A percentile compares a stretch with the other conserved stretches of the same genome.
Conservation (phyloP, 2,113 vertebrate species). For the Trogon melanurus region DNA sequence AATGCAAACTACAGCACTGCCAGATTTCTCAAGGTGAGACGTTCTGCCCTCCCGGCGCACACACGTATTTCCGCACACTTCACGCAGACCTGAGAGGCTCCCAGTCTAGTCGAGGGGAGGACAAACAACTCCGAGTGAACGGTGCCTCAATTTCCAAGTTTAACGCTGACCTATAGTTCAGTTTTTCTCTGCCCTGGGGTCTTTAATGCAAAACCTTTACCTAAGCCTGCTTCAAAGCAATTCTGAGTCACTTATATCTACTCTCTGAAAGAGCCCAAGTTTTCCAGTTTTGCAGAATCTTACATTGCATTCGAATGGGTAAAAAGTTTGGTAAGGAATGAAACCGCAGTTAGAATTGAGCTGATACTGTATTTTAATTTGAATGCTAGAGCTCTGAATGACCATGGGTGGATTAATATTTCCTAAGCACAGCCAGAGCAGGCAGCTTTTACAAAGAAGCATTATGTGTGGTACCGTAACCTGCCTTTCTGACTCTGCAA, state of each 20-base stretch:
- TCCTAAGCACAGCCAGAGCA: background rate
- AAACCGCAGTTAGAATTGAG: background rate
- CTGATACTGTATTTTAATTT: background rate
- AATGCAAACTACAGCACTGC: constrained; percentile 90
- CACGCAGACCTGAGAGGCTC: background rate
- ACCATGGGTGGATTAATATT: background rate
- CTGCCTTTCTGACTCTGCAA: background rate
- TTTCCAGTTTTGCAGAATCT: background rate
- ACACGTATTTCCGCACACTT: background rate
- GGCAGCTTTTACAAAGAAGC: background rate
- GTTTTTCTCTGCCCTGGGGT: background rate
- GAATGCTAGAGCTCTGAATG: background rate
- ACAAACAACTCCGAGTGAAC: background rate
- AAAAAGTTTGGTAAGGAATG: background rate
- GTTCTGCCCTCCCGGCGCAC: background rate
- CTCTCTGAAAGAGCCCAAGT: background rate
- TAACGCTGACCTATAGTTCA: background rate
- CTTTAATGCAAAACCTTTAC: background rate
- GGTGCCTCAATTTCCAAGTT: background rate
- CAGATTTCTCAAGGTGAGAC: constrained; percentile 90
- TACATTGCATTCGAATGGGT: background rate
- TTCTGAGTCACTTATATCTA: background rate
- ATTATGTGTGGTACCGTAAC: background rate
- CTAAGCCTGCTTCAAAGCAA: background rate
- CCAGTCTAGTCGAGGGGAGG: background rate